Conservation (phyloP, 2,113 vertebrate genomes). For the Plecotus auritus region DNA sequence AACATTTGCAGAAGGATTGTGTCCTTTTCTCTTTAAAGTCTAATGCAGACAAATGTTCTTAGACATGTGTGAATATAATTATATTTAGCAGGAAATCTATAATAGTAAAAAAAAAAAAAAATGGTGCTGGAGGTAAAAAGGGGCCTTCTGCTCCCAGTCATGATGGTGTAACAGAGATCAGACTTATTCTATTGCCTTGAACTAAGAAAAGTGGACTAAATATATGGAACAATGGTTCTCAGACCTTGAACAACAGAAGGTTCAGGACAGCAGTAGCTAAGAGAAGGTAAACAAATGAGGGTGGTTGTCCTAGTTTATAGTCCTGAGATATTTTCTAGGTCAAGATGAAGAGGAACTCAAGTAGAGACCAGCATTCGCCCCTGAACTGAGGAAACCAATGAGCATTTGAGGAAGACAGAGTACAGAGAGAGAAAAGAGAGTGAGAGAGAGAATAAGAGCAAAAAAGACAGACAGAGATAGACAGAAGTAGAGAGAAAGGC, state of each 20-base stretch:
- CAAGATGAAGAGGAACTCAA: neutral
- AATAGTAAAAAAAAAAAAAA: neutral
- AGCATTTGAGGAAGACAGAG: neutral
- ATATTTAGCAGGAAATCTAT: neutral
- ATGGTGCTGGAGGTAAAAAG: accelerated
- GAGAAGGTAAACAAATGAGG: neutral
- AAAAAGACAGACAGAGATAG: neutral
- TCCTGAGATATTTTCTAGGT: neutral
- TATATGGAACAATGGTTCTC: neutral
- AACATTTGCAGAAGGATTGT: neutral
- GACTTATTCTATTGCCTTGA: neutral
- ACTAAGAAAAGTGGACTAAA: neutral
- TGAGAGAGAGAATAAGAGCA: neutral
- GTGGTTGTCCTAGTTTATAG: neutral
- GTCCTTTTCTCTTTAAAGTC: conserved; percentile 7
- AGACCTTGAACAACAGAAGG: neutral
- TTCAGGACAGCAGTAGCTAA: neutral
- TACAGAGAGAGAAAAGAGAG: neutral
- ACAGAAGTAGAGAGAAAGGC: neutral
- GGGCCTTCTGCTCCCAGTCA: neutral
- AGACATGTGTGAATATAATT: neutral
- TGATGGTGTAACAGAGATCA: neutral
- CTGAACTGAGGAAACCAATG: neutral
- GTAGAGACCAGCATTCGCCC: neutral
- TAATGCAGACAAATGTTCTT: neutral